Base-by-base conservation (phyloP, 2,888 invertebrate species). In the Latheticus oryzae region DNA sequence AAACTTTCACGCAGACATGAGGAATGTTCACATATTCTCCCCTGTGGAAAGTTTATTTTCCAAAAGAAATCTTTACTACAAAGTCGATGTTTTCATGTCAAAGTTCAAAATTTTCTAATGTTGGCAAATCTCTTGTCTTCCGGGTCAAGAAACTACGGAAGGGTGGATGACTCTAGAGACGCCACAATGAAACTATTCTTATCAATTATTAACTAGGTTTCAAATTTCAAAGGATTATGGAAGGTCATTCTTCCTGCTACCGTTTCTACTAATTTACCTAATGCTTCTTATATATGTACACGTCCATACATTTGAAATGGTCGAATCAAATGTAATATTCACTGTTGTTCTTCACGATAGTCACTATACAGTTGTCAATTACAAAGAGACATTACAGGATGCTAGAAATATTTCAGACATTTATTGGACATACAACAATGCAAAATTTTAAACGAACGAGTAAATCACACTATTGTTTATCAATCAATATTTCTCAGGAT, bases 1-100 rank as follows among this genome's bases (percentile, higher is more conserved):
- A 51, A 51, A 51, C 51, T 38, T 51, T 51, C 51, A 51, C 17
- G 38, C 30, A 38, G 30, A 30, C 28, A 38, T 51, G 38, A 38
- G 16, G 30, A 51, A 47, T 35, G 38, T 7, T 51, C 13, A 19
- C 38, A 40, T 37, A 50, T 40, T 38, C 38, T 40, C 24, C 37
- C n/a, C n/a, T n/a, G n/a, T n/a, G n/a, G 40, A 51, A 51, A 38
- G 26, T 51, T 51, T 51, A 40, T 51, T 28, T 50, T 50, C 17
- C 37, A 50, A 37, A 37, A 38, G 38, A 50, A 50, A 50, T 50
- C 37, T n/a, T n/a, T n/a, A 38, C 26, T 15, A 35, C 48, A 16
- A 47, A 11, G 30, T 33, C 33, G 11, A 35, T 47, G 16, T n/a
- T n/a, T n/a, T n/a, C n/a, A n/a, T 28, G 5, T 28, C 28, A 28